phyloP scores from a whole-genome alignment of 1,140 invertebrate species.

The Luehdorfia chinensis region DNA sequence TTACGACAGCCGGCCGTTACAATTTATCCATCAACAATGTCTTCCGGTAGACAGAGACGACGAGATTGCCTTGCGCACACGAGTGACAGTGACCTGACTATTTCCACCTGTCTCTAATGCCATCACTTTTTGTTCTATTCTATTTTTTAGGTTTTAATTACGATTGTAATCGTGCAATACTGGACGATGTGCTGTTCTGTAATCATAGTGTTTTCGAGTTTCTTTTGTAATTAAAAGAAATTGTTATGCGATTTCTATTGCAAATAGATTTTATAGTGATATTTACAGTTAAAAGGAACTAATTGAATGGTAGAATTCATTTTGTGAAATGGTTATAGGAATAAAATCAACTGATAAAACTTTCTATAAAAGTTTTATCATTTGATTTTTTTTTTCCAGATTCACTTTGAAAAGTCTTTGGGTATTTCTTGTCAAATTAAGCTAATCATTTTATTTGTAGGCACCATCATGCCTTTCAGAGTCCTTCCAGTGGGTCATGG shows the following conservation, averaged over 20 bases:
- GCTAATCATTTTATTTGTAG: no score
- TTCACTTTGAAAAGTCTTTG: no score
- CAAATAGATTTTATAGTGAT: not conserved
- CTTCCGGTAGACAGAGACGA: constrained; percentile 53
- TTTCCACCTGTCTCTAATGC: constrained; percentile 50
- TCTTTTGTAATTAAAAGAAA: constrained; percentile 8
- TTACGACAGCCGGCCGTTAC: constrained; percentile 66
- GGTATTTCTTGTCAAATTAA: no score
- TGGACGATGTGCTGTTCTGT: constrained; percentile 15
- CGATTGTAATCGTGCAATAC: constrained; percentile 52
- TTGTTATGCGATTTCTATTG: constrained; percentile 2
- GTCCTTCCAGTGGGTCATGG: no score
- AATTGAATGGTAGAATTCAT: not conserved
- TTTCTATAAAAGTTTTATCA: no score
- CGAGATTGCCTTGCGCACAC: not conserved
- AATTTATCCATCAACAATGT: constrained; percentile 49
- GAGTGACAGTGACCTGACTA: constrained; percentile 31
- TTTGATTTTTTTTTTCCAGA: no score
- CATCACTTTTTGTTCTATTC: constrained; percentile 46
- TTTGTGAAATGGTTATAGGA: no score
- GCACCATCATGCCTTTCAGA: no score
- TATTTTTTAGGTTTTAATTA: constrained; percentile 51
- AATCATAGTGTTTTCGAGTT: constrained; percentile 6
- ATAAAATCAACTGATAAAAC: no score
- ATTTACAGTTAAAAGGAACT: not conserved